Evolutionary conservation across 2,888 invertebrate genomes (phyloP).

Genomic region (Hoplodrina blanda): DNA sequence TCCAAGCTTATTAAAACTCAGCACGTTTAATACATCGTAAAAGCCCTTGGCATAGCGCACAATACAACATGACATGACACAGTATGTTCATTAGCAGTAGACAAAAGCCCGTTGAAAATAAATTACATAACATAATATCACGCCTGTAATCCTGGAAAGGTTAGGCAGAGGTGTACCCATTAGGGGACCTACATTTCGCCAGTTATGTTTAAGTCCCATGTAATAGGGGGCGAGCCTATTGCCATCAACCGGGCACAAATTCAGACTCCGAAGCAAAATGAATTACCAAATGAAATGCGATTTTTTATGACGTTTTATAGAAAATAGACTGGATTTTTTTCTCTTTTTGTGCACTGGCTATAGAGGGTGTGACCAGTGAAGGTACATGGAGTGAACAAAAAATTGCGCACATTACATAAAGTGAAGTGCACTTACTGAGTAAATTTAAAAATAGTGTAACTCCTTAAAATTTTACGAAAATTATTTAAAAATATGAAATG

Average conservation of each 20-base stretch:
- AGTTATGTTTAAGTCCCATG: too few relatives aligned
- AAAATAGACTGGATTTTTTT: not conserved
- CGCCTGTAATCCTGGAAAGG: too few relatives aligned
- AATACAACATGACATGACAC: conserved; percentile 73
- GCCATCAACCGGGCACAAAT: too few relatives aligned
- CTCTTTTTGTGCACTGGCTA: too few relatives aligned
- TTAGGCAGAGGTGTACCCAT: too few relatives aligned
- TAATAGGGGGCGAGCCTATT: too few relatives aligned
- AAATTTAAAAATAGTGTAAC: not conserved
- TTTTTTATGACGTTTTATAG: not conserved
- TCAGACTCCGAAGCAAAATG: too few relatives aligned
- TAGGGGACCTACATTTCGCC: too few relatives aligned
- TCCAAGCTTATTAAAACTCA: conserved; percentile 38
- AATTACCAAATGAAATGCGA: not conserved
- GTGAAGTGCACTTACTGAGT: conserved; percentile 11
- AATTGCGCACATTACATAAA: not conserved
- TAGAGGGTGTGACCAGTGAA: too few relatives aligned
- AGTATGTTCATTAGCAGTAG: conserved; percentile 70
- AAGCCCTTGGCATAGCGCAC: conserved; percentile 58
- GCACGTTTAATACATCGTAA: conserved; percentile 24
- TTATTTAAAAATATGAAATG: conserved; percentile 21
- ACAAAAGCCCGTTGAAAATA: conserved; percentile 73
- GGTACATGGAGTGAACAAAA: not conserved
- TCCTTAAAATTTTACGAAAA: not conserved
- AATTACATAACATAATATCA: not conserved